Conservation (phyloP, 2,888 invertebrate species). For the Aromia moschata region DNA sequence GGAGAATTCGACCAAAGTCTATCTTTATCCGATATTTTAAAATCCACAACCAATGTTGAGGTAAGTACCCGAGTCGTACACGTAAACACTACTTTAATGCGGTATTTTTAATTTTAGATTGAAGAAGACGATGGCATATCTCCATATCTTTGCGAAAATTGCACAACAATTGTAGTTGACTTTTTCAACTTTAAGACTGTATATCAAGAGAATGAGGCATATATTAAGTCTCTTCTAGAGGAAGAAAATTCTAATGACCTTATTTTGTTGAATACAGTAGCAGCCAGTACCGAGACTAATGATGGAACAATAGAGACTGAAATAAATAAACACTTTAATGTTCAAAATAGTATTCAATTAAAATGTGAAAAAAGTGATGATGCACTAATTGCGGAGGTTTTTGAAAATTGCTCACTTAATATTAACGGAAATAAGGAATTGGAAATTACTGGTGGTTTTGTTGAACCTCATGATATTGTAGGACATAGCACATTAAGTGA, state of each 20-base stretch:
- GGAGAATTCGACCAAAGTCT: not conserved
- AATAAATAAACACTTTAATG: too few relatives aligned
- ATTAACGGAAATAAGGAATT: not conserved
- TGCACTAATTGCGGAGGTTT: not conserved
- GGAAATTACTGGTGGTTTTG: not conserved
- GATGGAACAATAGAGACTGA: too few relatives aligned
- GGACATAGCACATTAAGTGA: not conserved
- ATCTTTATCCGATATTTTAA: constrained; percentile 10
- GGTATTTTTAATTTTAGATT: constrained; percentile 1
- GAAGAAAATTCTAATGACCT: not conserved
- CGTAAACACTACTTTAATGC: not conserved
- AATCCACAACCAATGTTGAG: constrained; percentile 3
- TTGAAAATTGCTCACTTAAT: not conserved
- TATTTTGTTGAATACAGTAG: not conserved
- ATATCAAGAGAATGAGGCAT: constrained; percentile 5
- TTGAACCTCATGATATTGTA: constrained; percentile 1
- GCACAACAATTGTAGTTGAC: constrained; percentile 5
- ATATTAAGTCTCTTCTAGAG: constrained; percentile 3
- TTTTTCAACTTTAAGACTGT: constrained; percentile 14
- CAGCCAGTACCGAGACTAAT: not conserved
- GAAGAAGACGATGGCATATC: constrained; percentile 11
- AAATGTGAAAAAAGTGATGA: too few relatives aligned
- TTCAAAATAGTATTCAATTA: too few relatives aligned
- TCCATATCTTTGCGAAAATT: constrained; percentile 3
- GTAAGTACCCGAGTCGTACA: constrained; percentile 1